phyloP scores from a whole-genome alignment of 2,888 invertebrate species.

The Tuberolachnus salignus region DNA sequence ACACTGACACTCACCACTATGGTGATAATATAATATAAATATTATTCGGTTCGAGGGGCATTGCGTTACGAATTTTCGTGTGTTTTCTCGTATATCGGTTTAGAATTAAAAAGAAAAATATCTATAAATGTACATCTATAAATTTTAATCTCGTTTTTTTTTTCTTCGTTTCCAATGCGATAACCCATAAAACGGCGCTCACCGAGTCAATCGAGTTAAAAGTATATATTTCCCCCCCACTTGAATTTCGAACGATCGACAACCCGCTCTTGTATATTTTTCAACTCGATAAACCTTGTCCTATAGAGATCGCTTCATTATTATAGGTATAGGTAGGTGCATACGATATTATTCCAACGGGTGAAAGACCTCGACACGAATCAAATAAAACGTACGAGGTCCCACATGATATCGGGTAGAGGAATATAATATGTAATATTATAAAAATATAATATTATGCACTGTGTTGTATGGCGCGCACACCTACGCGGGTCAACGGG shows the following conservation, averaged over 20 bases:
- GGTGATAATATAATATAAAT: too few species aligned
- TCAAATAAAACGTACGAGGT: conserved; percentile 37
- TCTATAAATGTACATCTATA: too few species aligned
- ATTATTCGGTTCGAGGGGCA: too few species aligned
- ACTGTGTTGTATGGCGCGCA: background rate
- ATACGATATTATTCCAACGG: conserved; percentile 22
- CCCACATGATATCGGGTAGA: too few species aligned
- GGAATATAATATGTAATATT: too few species aligned
- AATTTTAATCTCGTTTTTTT: too few species aligned
- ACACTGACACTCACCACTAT: too few species aligned
- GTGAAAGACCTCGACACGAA: conserved; percentile 53
- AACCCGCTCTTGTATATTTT: background rate
- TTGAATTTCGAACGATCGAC: background rate
- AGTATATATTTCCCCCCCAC: conserved; percentile 26
- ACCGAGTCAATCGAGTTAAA: conserved; percentile 2
- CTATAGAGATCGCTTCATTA: conserved; percentile 44
- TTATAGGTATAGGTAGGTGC: background rate
- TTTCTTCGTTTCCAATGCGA: too few species aligned
- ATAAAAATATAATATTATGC: background rate
- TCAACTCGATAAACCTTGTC: conserved; percentile 30
- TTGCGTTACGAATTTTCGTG: too few species aligned
- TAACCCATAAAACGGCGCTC: too few species aligned
- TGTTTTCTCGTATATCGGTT: too few species aligned
- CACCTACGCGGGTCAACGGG: conserved; percentile 47
- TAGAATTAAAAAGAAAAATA: too few species aligned